Conservation (phyloP, 2,888 invertebrate species). For the Eumerus sabulonum region DNA sequence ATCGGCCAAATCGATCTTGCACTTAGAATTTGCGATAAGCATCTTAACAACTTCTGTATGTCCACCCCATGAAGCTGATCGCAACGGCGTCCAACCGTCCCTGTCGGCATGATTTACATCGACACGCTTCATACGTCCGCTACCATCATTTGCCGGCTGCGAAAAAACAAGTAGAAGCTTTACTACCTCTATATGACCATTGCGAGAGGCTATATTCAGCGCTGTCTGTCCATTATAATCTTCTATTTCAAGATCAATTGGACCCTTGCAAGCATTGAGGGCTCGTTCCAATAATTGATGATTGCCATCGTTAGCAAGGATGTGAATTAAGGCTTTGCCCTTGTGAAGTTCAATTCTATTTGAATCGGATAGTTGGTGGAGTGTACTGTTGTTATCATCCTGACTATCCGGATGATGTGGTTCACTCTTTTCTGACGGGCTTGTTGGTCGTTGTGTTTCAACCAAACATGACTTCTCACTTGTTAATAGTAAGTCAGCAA, state of each 20-base stretch:
- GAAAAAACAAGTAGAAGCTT: conserved; percentile 80
- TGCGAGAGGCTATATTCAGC: conserved; percentile 90
- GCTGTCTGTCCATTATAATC: conserved; percentile 92
- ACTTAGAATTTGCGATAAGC: conserved; percentile 86
- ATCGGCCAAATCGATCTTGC: conserved; percentile 92
- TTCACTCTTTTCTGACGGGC: conserved; percentile 78
- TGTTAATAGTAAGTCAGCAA: conserved; percentile 77
- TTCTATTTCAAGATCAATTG: conserved; percentile 81
- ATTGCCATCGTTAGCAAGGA: conserved; percentile 87
- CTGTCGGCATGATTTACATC: conserved; percentile 88
- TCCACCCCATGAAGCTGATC: conserved; percentile 97
- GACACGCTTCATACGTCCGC: conserved; percentile 80
- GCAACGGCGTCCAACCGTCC: conserved; percentile 93
- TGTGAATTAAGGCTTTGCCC: conserved; percentile 87
- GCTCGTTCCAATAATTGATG: conserved; percentile 83
- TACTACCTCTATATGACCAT: conserved; percentile 87
- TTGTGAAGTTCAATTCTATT: conserved; percentile 79
- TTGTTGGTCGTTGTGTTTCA: conserved; percentile 77
- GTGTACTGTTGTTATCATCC: conserved; percentile 77
- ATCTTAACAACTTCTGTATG: conserved; percentile 92
- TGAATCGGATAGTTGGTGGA: conserved; percentile 78
- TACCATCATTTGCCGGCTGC: conserved; percentile 76
- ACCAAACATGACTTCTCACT: conserved; percentile 78
- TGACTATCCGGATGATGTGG: conserved; percentile 76
- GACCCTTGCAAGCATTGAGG: conserved; percentile 82